A percentile compares a stretch with the other conserved stretches of the same genome.
phyloP scores from a whole-genome alignment of 2,888 invertebrate genomes.

The Capitulum mitella region DNA sequence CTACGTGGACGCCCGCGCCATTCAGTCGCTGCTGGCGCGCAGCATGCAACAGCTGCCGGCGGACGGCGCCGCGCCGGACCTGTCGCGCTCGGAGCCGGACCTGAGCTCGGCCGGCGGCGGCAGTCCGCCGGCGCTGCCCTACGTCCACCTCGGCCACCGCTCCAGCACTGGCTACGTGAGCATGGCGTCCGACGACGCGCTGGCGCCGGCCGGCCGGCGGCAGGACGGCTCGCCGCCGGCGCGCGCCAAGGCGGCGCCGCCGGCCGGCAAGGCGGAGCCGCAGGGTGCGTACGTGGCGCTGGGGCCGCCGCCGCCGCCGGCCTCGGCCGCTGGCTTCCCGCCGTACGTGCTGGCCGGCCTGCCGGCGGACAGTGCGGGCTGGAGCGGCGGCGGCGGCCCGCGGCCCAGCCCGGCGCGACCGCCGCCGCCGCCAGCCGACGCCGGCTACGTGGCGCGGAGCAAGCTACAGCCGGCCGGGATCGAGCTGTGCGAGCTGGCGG shows the following conservation, averaged over 20 bases:
- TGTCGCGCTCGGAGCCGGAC: constrained; percentile 1
- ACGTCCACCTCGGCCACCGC: not conserved
- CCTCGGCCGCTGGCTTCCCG: not conserved
- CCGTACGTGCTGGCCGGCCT: constrained; percentile 14
- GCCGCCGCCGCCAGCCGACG: not conserved
- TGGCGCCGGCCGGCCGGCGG: no score
- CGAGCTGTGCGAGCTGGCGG: not conserved
- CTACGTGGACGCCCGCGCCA: constrained; percentile 1
- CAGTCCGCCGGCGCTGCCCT: not conserved
- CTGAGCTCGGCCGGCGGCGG: not conserved
- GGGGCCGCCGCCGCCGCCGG: not conserved
- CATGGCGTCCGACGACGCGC: not conserved
- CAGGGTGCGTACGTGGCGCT: constrained; percentile 6
- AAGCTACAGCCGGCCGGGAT: not conserved
- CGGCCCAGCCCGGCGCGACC: not conserved
- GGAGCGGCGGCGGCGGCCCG: not conserved
- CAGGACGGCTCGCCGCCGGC: no score
- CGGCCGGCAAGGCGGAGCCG: not conserved
- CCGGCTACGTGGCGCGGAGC: not conserved
- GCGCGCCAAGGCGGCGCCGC: not conserved
- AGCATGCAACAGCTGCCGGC: not conserved
- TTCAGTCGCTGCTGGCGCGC: constrained; percentile 9
- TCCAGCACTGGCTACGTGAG: constrained; percentile 4
- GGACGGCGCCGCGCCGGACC: not conserved
- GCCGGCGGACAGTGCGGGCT: not conserved